These are phyloP conservation scores for Drosophila testacea DNA, from an alignment of 2,888 invertebrate species.

Conservation along the genomic window DNA sequence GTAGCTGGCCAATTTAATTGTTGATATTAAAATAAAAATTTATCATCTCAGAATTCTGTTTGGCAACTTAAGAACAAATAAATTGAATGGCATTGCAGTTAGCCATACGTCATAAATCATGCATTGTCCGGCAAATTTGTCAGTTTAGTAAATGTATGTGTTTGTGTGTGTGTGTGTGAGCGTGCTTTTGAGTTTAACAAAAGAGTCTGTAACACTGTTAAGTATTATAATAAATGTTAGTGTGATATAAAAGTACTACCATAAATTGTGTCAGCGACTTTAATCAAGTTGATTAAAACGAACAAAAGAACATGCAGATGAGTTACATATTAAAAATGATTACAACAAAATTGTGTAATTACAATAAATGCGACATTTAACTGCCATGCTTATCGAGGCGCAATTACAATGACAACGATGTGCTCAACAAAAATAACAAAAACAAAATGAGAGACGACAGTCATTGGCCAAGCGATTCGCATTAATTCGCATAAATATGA, in stretches of 20 bases:
- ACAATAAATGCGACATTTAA: conserved; percentile 80
- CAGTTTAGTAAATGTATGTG: no score
- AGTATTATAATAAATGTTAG: conserved; percentile 14
- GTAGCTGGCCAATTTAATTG: neutral
- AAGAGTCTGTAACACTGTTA: neutral
- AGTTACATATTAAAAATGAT: conserved; percentile 48
- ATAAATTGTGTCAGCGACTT: conserved; percentile 51
- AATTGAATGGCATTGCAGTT: neutral
- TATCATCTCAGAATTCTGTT: neutral
- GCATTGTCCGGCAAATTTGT: conserved; percentile 37
- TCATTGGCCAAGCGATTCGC: conserved; percentile 58
- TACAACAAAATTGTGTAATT: conserved; percentile 70
- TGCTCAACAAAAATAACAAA: conserved; percentile 26
- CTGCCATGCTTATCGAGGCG: conserved; percentile 77
- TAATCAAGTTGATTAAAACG: conserved; percentile 61
- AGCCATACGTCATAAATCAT: conserved; percentile 36
- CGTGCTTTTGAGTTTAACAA: conserved; percentile 1
- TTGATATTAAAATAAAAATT: neutral
- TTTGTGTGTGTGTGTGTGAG: no score
- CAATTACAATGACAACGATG: conserved; percentile 77
- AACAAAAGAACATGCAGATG: conserved; percentile 47
- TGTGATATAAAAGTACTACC: conserved; percentile 40
- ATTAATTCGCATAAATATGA: conserved; percentile 81
- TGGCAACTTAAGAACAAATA: conserved; percentile 8
- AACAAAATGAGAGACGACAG: conserved; percentile 36